Base-by-base conservation (phyloP, 2,888 invertebrate species). In the Limnephilus marmoratus region DNA sequence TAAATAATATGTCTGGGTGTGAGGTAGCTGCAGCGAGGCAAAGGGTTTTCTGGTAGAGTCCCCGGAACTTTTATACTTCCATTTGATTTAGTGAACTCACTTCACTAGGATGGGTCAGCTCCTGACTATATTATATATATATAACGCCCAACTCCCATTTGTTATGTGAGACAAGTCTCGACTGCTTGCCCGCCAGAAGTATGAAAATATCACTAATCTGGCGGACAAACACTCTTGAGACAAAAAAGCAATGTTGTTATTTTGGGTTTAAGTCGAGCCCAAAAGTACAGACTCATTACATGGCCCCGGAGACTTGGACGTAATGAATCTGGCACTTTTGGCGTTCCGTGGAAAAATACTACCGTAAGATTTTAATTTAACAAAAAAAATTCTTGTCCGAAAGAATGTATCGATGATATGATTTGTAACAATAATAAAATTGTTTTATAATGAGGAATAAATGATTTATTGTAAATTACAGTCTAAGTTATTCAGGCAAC, bases 31-130 rank as follows among this genome's bases (percentile, higher is more conserved):
- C 13, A 24, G 41, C 24, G 34, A 83, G 41, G 24, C 83, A 34
- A 83, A 31, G 83, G 83, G 83, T 83, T 83, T 83, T 83, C 83
- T 83, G 83, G 18, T 11, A 12, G 83, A 37, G 34, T 34, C 37
- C 83, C 37, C 37, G 41, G 37, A 83, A 83, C 37, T 37, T 83
- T 83, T 37, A 83, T 83, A 83, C 83, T 83, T 83, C 83, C 83
- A 34, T 37, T 41, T 83, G 37, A 37, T 83, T 37, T 83, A 18
- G 34, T 83, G 68, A 68, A 68, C 68, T 68, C 24, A 68, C 68
- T 68, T 68, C 68, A 68, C 68, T 68, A 68, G 68, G 24, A 68
- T 68, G 7, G 68, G 68, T 68, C 68, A 68, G 68, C 68, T 68
- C 68, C 68, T 68, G 24, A n/a, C n/a, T 49, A 49, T 49, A 49